Evolutionary conservation across 2,888 invertebrate genomes (phyloP), one percentile per base, ranked within the genome.

Genomic region (Tiliacea citrago): DNA sequence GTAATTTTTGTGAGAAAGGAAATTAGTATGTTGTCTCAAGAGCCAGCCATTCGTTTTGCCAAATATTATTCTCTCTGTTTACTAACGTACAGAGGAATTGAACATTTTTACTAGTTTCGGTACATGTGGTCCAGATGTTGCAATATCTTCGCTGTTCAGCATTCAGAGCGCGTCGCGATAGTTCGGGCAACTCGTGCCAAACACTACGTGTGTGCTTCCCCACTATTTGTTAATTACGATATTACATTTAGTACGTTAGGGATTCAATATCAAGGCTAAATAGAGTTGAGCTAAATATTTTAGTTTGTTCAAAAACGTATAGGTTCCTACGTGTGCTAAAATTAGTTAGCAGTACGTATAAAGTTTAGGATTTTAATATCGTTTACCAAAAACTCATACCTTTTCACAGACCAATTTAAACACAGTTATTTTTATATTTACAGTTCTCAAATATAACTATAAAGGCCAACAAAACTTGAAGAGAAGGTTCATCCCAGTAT

Each of bases 121-220:
- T 73, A 65, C 67, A 58, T 69, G 66, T 63, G 49, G 73, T 74
- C 73, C 79, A 83, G 87, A 83, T 86, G 85, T 84, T 68, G 81
- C 77, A 81, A 86, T 89, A 86, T 86, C 82, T 81, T 75, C 62
- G 68, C 67, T 65, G 73, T 74, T 80, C 58, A 72, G 47, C 57
- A 88, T 90, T 86, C 86, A 66, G 49, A 42, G 58, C 84, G 86
- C 88, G 88, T 86, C 85, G 68, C 70, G 77, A 83, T 84, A 86
- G 88, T 87, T 87, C 68, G 68, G 72, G 74, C 77, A 86, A 90
- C 81, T 90, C 75, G 78, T 75, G 78, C 67, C 83, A 82, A 82
- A 79, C 75, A 72, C 69, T 61, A 74, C 78, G 73, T 81, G 70
- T 75, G 63, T 58, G 70, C 35, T 70, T 39, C 45, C 61, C 24